These are phyloP conservation scores for Xylota segnis DNA, from an alignment of 2,888 invertebrate species.

Conservation along the genomic window DNA sequence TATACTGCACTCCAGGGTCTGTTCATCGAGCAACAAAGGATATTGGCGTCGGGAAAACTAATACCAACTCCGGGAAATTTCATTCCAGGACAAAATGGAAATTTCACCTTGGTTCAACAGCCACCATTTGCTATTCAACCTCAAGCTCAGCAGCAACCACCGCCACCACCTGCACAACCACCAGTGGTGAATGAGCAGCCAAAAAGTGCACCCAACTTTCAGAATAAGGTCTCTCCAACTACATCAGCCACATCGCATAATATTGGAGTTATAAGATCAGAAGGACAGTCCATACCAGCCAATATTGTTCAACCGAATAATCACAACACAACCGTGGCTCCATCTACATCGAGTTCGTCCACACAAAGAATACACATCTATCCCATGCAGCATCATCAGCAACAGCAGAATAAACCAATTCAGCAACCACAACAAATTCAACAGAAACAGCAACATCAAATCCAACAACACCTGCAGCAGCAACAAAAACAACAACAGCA, in stretches of 20 bases:
- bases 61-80: slow-evolving; percentile 85
- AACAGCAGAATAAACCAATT: slow-evolving; percentile 78
- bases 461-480: slow-evolving; percentile 47
- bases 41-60: slow-evolving; percentile 89
- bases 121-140: slow-evolving; percentile 58
- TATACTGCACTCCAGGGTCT: slow-evolving; percentile 86
- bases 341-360: slow-evolving; percentile 63
- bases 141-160: slow-evolving; percentile 51
- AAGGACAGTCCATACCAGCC: slow-evolving; percentile 80
- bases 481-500: slow-evolving; percentile 64
- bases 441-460: slow-evolving; percentile 56
- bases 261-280: slow-evolving; percentile 67
- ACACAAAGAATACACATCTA: slow-evolving; percentile 82
- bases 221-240: slow-evolving; percentile 60
- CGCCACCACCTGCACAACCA: slow-evolving; percentile 17
- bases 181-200: slow-evolving; percentile 34
- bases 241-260: slow-evolving; percentile 60
- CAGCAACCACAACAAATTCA: slow-evolving; percentile 67
- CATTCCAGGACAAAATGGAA: slow-evolving; percentile 83
- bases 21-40: slow-evolving; percentile 89
- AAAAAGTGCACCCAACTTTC: slow-evolving; percentile 52
- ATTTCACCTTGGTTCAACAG: slow-evolving; percentile 80
- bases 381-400: slow-evolving; percentile 82
- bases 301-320: slow-evolving; percentile 84
- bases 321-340: slow-evolving; percentile 79